phyloP scores from a whole-genome alignment of 2,113 vertebrate genomes.

The Lasiurus cinereus region DNA sequence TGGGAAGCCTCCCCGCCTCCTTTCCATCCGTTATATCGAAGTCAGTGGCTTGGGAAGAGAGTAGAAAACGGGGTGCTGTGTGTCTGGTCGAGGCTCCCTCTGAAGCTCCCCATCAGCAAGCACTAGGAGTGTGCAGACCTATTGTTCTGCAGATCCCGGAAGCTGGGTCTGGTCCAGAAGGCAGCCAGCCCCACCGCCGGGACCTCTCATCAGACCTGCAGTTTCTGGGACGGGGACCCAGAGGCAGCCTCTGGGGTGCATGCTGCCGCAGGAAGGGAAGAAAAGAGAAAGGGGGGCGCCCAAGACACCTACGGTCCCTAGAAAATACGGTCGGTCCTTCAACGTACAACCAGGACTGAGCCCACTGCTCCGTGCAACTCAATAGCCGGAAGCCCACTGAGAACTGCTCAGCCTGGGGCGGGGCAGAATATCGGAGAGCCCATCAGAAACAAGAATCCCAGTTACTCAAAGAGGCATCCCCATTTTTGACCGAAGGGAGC shows the following conservation, averaged over 20 bases:
- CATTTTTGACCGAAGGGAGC: neutral
- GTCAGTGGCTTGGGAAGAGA: neutral
- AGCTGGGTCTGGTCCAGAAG: neutral
- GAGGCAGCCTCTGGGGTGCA: neutral
- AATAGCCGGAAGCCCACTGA: neutral
- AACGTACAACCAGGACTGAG: fast-evolving
- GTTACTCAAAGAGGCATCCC: fast-evolving
- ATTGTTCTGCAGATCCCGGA: neutral
- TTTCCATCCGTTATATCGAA: neutral
- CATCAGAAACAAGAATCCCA: neutral
- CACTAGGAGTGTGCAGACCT: neutral
- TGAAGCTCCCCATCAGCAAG: too few species aligned
- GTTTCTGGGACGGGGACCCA: neutral
- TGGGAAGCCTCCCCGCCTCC: too few species aligned
- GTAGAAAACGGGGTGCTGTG: neutral
- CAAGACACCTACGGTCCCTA: too few species aligned
- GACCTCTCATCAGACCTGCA: neutral
- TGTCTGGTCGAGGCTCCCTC: neutral
- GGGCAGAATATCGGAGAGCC: neutral
- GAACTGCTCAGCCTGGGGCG: neutral
- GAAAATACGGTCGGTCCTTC: fast-evolving
- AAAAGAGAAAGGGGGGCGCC: neutral
- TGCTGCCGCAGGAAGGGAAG: neutral
- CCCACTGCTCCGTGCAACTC: neutral
- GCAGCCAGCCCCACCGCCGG: neutral